Evolutionary conservation across 2,113 vertebrate genomes (phyloP).

Genomic region (Coracopsis vasa): DNA sequence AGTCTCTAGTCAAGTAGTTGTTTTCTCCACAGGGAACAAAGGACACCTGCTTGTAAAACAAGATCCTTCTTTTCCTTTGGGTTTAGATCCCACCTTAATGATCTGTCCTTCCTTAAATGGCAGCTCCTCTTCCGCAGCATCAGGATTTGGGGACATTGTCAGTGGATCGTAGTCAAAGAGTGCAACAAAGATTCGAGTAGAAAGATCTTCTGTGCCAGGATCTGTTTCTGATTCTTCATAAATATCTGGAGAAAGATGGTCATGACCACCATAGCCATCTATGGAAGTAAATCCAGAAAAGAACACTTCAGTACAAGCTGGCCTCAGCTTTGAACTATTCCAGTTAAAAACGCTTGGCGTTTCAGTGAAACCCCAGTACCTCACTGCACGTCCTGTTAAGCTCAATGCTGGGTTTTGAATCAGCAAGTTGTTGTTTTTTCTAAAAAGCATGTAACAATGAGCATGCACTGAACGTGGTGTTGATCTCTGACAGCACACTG

Average conservation of each 20-base stretch:
- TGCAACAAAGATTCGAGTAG: conserved; percentile 89
- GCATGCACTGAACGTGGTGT: background rate
- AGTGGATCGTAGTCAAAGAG: conserved; percentile 95
- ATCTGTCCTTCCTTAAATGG: conserved; percentile 97
- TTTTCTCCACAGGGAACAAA: background rate
- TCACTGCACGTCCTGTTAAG: background rate
- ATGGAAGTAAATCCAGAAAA: conserved; percentile 3
- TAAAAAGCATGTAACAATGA: background rate
- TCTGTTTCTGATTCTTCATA: conserved; percentile 89
- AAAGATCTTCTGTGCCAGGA: conserved; percentile 80
- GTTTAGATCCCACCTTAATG: conserved; percentile 84
- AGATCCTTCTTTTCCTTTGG: fast-evolving
- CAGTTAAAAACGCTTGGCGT: background rate
- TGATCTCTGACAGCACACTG: background rate
- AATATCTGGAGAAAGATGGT: conserved; percentile 84
- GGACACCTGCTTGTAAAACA: background rate
- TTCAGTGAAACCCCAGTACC: background rate
- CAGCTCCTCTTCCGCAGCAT: conserved; percentile 93
- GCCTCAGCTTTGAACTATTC: background rate
- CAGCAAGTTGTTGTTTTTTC: background rate
- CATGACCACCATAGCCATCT: conserved; percentile 85
- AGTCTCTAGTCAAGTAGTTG: background rate
- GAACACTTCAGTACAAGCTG: background rate
- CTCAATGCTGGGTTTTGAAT: background rate
- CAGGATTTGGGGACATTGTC: conserved; percentile 97